Evolutionary conservation across 2,113 vertebrate species (phyloP).

Genomic region (Passerina amoena): DNA sequence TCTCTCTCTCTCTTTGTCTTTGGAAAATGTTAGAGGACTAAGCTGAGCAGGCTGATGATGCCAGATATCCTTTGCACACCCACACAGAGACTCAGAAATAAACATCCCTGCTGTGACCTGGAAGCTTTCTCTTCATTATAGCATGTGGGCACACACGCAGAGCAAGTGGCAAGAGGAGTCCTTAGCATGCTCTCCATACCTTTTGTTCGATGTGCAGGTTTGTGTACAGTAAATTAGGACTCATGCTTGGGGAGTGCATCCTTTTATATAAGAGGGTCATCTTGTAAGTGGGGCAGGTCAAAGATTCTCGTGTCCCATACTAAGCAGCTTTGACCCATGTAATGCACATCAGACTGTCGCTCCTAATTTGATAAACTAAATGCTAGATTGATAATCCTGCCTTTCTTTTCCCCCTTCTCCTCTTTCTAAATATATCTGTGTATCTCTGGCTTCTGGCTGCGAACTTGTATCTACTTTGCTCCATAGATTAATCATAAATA

Average conservation of each 20-base stretch:
- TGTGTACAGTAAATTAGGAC: slow-evolving; percentile 39
- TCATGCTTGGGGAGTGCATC: neutral
- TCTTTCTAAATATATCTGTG: slow-evolving; percentile 54
- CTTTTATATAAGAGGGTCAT: slow-evolving; percentile 40
- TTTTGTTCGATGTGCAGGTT: slow-evolving; percentile 5
- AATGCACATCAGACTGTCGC: neutral
- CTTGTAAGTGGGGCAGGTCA: slow-evolving; percentile 5
- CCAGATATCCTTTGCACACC: neutral
- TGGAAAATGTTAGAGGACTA: slow-evolving; percentile 44
- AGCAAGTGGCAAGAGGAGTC: neutral
- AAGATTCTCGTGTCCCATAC: neutral
- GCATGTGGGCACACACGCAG: neutral
- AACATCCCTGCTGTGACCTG: neutral
- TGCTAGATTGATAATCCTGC: slow-evolving; percentile 38
- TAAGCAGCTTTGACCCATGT: slow-evolving; percentile 44
- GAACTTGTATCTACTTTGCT: neutral
- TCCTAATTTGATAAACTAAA: slow-evolving; percentile 61
- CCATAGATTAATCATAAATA: slow-evolving; percentile 60
- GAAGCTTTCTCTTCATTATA: neutral
- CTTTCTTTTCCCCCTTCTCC: neutral
- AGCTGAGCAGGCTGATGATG: neutral
- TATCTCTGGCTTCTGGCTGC: neutral
- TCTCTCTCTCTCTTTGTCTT: slow-evolving; percentile 21
- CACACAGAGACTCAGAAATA: neutral
- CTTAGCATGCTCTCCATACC: neutral